Percentiles rank a stretch among this genome's conserved stretches.
These are phyloP conservation scores for Fistularia commersonii DNA, from an alignment of 2,797 vertebrate genomes.

Conservation along the genomic window DNA sequence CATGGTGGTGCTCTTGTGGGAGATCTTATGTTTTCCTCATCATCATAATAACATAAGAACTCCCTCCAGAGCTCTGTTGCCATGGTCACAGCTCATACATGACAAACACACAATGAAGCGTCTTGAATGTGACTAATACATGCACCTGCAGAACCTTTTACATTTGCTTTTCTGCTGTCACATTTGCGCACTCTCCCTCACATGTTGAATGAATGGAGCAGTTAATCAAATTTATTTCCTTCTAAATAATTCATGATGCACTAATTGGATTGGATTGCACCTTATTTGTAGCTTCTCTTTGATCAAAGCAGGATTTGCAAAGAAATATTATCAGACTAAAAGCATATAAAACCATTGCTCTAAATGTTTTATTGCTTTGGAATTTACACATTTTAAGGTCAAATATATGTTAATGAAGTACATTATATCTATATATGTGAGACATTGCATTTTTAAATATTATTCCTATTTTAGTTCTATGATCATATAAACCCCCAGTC, in stretches of 20 bases:
- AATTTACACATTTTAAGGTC: conserved; percentile 4
- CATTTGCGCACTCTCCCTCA: conserved; percentile 26
- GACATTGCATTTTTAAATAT: background rate
- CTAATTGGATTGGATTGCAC: conserved; percentile 54
- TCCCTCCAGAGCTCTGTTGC: conserved; percentile 59
- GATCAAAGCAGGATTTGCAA: conserved; percentile 32
- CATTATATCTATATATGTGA: no score
- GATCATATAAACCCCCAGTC: conserved; percentile 9
- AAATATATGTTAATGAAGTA: background rate
- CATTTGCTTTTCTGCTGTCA: conserved; percentile 23
- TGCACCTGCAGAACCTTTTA: conserved; percentile 46
- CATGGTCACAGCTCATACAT: conserved; percentile 64
- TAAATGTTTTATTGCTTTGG: conserved; percentile 28
- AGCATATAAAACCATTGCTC: conserved; percentile 2
- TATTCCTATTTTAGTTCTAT: conserved; percentile 6
- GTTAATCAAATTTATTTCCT: conserved; percentile 62
- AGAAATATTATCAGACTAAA: conserved; percentile 20
- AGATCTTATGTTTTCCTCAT: conserved; percentile 46
- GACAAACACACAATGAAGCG: conserved; percentile 60
- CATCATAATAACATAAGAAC: conserved; percentile 47
- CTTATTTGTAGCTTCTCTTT: conserved; percentile 28
- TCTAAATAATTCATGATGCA: conserved; percentile 65
- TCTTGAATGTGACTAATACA: conserved; percentile 45
- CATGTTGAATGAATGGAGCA: conserved; percentile 38
- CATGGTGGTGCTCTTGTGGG: conserved; percentile 14